Evolutionary conservation across 2,888 invertebrate genomes (phyloP).

Genomic region (Lordiphosa fenestrarum): DNA sequence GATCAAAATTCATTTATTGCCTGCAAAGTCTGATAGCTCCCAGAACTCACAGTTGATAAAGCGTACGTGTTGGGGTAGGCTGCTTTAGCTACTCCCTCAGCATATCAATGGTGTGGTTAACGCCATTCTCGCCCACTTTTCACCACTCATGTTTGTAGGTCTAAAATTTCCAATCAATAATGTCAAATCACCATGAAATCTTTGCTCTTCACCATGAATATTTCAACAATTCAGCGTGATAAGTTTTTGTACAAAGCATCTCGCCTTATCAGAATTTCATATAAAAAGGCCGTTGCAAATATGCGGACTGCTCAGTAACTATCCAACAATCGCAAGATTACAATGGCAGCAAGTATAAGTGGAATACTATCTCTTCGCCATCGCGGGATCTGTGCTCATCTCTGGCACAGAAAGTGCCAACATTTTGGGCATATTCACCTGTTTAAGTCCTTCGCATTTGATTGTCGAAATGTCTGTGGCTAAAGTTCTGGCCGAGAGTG

Average conservation of each 20-base stretch:
- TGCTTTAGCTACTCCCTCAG: too few relatives aligned
- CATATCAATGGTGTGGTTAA: too few relatives aligned
- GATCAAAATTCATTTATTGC: too few relatives aligned
- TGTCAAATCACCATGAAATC: not conserved
- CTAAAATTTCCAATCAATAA: not conserved
- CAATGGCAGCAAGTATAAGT: conserved; percentile 2
- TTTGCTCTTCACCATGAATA: not conserved
- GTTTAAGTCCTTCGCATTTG: conserved; percentile 71
- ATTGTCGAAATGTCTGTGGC: conserved; percentile 74
- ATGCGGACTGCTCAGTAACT: not conserved
- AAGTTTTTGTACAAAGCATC: not conserved
- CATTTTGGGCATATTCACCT: conserved; percentile 73
- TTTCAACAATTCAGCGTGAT: not conserved
- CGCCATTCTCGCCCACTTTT: too few relatives aligned
- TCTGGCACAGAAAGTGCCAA: conserved; percentile 46
- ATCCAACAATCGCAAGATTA: not conserved
- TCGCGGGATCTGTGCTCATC: conserved; percentile 15
- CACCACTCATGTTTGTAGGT: too few relatives aligned
- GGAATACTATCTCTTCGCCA: conserved; percentile 5
- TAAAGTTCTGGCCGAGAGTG: conserved; percentile 68
- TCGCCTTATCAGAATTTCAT: not conserved
- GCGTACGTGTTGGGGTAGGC: too few relatives aligned
- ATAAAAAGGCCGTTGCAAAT: not conserved
- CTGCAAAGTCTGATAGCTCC: too few relatives aligned
- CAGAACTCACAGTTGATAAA: too few relatives aligned